These are phyloP conservation scores for Pollenia labialis DNA, from an alignment of 2,888 invertebrate species.

Conservation along the genomic window DNA sequence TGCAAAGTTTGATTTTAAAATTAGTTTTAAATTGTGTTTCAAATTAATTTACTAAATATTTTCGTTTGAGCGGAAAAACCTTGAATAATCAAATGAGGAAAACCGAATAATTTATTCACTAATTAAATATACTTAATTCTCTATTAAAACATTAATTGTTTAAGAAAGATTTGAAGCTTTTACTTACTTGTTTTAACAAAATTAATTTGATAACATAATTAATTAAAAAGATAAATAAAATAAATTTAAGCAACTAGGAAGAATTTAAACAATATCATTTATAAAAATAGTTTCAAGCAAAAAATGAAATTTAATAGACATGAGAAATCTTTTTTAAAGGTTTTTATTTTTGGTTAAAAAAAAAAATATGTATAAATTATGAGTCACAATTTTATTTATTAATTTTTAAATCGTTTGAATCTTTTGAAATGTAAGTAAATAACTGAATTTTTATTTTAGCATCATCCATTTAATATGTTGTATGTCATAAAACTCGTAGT, in stretches of 20 bases:
- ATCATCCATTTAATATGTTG: background rate
- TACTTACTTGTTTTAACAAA: background rate
- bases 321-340: constrained; percentile 36
- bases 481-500: constrained; percentile 33
- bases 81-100: background rate
- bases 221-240: constrained; percentile 28
- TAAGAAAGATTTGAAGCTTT: background rate
- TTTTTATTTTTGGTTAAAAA: background rate
- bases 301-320: constrained; percentile 43
- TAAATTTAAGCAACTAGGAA: constrained; percentile 27
- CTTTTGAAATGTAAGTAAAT: background rate
- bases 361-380: constrained; percentile 11
- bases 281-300: constrained; percentile 15
- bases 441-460: background rate
- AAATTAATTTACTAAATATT: no score
- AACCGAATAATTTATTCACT: background rate
- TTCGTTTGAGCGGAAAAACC: no score
- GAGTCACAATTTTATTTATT: constrained; percentile 37
- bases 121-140: constrained; percentile 17
- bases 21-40: no score
- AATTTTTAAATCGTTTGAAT: background rate
- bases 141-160: constrained; percentile 18
- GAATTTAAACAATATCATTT: constrained; percentile 29
- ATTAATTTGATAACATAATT: background rate
- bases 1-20: no score